Conservation (phyloP, 2,888 invertebrate species). For the Eupithecia tripunctaria region DNA sequence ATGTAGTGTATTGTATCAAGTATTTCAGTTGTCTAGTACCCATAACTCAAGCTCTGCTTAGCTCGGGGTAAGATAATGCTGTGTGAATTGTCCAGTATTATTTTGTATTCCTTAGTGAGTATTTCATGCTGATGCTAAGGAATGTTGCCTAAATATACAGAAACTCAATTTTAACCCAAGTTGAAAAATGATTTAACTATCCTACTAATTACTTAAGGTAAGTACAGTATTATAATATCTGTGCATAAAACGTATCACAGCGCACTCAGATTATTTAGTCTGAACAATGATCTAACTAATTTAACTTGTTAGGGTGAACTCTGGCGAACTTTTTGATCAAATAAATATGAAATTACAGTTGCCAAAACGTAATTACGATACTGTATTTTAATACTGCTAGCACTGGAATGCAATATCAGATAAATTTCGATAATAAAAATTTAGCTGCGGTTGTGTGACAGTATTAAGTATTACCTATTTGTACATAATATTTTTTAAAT, state of each 20-base stretch:
- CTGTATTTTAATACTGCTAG: background rate
- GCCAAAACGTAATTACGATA: background rate
- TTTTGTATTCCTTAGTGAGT: too few relatives aligned
- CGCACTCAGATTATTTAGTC: background rate
- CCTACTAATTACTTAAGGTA: too few relatives aligned
- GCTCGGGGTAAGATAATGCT: too few relatives aligned
- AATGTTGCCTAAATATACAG: background rate
- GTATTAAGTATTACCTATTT: too few relatives aligned
- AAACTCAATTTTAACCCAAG: background rate
- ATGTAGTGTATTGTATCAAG: too few relatives aligned
- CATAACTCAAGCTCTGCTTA: too few relatives aligned
- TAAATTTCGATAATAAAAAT: background rate
- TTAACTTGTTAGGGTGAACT: background rate
- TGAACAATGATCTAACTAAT: background rate
- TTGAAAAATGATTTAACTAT: background rate
- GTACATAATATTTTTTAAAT: too few relatives aligned
- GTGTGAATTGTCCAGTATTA: too few relatives aligned
- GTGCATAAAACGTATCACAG: background rate
- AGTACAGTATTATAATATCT: too few relatives aligned
- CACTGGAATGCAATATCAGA: background rate
- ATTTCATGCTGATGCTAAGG: too few relatives aligned
- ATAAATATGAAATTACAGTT: background rate
- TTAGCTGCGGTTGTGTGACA: background rate
- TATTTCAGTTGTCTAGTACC: too few relatives aligned
- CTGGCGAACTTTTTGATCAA: background rate